These are phyloP conservation scores for Drosophila infuscata DNA, from an alignment of 2,888 invertebrate genomes.

Conservation along the genomic window DNA sequence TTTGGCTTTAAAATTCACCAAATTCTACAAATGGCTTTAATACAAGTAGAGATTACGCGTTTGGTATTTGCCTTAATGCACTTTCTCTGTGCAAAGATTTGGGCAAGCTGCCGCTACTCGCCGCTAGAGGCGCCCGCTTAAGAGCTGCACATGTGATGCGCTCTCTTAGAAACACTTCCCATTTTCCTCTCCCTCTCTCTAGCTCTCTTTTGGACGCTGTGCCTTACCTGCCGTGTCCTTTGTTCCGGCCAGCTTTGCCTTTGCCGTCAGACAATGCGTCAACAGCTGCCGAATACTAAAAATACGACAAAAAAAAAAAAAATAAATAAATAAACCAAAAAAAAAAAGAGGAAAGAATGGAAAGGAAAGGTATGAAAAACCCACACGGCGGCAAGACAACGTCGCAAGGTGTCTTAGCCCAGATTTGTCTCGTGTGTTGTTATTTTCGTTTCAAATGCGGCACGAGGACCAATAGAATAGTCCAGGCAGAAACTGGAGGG, in stretches of 20 bases:
- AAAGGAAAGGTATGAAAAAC: conserved; percentile 58
- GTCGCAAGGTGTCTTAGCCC: conserved; percentile 76
- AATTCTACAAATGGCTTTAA: background rate
- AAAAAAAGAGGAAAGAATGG: conserved; percentile 16
- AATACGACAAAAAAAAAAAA: conserved; percentile 31
- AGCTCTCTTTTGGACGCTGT: conserved; percentile 15
- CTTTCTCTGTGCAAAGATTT: background rate
- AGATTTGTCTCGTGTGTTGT: conserved; percentile 77
- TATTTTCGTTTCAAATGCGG: conserved; percentile 38
- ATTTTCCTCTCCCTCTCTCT: conserved; percentile 5
- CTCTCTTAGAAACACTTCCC: background rate
- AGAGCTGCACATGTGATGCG: conserved; percentile 22
- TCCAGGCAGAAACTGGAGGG: background rate
- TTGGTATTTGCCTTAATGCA: background rate
- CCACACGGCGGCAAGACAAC: conserved; percentile 68
- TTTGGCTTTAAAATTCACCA: background rate
- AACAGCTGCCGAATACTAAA: conserved; percentile 54
- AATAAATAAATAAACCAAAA: conserved; percentile 57
- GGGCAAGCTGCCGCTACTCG: conserved; percentile 27
- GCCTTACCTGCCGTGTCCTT: conserved; percentile 54
- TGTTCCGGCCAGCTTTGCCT: conserved; percentile 49
- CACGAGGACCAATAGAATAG: conserved; percentile 10
- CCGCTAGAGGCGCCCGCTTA: conserved; percentile 46
- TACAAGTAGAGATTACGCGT: background rate
- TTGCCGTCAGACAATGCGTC: conserved; percentile 61